Conservation (phyloP, 2,113 vertebrate species). For the Calonectris borealis region DNA sequence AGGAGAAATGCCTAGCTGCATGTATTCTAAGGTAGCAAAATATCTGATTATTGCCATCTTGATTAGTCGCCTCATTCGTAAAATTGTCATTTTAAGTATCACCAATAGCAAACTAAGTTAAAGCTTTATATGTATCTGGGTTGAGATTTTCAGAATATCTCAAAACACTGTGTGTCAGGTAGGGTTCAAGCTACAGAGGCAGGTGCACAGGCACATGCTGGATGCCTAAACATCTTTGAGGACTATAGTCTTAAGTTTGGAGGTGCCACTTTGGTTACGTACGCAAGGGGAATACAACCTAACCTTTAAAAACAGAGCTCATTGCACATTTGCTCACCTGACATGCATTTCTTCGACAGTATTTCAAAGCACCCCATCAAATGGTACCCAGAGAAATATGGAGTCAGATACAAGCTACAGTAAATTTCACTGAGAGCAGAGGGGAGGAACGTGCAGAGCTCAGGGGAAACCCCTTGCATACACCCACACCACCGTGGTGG, state of each 20-base stretch:
- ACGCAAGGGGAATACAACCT: accelerated
- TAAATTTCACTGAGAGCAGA: not conserved
- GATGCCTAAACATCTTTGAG: not conserved
- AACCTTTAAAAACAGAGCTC: not conserved
- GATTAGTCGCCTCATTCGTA: not conserved
- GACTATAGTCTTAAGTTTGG: not conserved
- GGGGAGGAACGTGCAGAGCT: not conserved
- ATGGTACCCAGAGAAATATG: not conserved
- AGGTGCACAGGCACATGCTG: not conserved
- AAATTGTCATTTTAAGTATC: not conserved
- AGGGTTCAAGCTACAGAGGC: not conserved
- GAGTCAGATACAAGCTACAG: not conserved
- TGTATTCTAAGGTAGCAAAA: not conserved
- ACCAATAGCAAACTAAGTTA: not conserved
- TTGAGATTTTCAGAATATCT: not conserved
- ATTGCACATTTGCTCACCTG: not conserved
- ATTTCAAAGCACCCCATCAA: not conserved
- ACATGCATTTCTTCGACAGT: not conserved
- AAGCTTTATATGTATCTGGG: not conserved
- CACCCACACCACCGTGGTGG: accelerated
- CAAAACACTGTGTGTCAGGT: not conserved
- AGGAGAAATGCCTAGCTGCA: not conserved
- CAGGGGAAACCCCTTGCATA: not conserved
- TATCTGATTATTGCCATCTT: not conserved
- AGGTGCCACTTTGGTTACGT: accelerated